Evolutionary conservation across 2,797 vertebrate species (phyloP).

Genomic region (Oreochromis grahami): DNA sequence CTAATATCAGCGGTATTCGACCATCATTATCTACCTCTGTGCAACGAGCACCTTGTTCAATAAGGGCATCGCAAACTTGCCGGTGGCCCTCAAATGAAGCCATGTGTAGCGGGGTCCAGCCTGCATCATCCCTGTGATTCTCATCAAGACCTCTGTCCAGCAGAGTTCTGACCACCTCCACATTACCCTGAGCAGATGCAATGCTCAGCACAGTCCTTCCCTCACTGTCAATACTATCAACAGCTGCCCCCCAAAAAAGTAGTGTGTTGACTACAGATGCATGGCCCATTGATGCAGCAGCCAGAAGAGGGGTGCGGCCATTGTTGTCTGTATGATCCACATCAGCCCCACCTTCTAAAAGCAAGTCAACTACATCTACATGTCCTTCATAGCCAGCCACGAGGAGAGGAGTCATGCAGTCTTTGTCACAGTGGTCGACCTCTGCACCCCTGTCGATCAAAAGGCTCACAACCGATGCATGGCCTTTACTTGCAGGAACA

Average conservation of each 20-base stretch:
- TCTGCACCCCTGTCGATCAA: conserved; percentile 93
- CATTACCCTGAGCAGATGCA: conserved; percentile 96
- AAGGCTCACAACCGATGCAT: conserved; percentile 93
- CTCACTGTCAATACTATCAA: conserved; percentile 97
- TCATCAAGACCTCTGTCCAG: conserved; percentile 98
- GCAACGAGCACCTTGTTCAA: conserved; percentile 96
- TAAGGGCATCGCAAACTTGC: conserved; percentile 93
- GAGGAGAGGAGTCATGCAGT: conserved; percentile 96
- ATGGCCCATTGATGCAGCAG: conserved; percentile 97
- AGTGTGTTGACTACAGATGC: conserved; percentile 94
- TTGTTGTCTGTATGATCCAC: conserved; percentile 98
- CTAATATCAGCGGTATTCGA: conserved; percentile 89
- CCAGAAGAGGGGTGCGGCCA: conserved; percentile 93
- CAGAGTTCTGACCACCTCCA: conserved; percentile 96
- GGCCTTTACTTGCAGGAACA: conserved; percentile 94
- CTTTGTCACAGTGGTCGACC: conserved; percentile 97
- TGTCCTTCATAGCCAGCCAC: conserved; percentile 98
- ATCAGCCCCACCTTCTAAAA: conserved; percentile 95
- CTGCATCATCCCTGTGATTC: conserved; percentile 95
- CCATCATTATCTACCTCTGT: conserved; percentile 96
- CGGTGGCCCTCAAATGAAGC: conserved; percentile 95
- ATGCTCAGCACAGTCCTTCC: conserved; percentile 97
- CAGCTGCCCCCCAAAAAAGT: conserved; percentile 96
- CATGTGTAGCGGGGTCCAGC: conserved; percentile 98
- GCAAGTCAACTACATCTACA: conserved; percentile 94